phyloP scores from a whole-genome alignment of 2,888 invertebrate species.

The Cylloceria caligata region DNA sequence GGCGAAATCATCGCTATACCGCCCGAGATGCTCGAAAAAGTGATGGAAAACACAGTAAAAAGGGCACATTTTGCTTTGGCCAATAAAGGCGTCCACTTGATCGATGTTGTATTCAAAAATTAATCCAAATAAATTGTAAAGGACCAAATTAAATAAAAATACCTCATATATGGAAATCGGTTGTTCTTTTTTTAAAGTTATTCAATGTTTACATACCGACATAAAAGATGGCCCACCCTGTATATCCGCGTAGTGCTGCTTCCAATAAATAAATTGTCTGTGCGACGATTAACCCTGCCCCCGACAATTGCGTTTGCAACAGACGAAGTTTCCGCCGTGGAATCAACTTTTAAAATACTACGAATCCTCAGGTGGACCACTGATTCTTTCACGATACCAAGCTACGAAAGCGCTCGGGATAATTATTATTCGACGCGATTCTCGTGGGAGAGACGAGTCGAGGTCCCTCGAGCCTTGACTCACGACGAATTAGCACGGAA shows the following conservation, averaged over 20 bases:
- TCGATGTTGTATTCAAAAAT: too few relatives aligned
- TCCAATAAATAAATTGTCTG: constrained; percentile 28
- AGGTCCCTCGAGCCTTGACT: constrained; percentile 50
- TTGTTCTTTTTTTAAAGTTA: too few relatives aligned
- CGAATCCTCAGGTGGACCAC: not conserved
- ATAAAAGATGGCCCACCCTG: too few relatives aligned
- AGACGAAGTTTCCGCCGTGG: constrained; percentile 26
- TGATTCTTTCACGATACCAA: constrained; percentile 43
- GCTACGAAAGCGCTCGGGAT: constrained; percentile 26
- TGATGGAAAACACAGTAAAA: too few relatives aligned
- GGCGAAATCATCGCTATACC: too few relatives aligned
- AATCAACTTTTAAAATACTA: not conserved
- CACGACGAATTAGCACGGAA: constrained; percentile 49
- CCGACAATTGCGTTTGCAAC: constrained; percentile 29
- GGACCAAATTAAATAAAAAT: too few relatives aligned
- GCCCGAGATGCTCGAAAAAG: too few relatives aligned
- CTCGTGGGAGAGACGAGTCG: constrained; percentile 20
- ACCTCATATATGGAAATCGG: too few relatives aligned
- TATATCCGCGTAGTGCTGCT: constrained; percentile 30
- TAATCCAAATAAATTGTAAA: too few relatives aligned
- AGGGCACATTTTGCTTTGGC: too few relatives aligned
- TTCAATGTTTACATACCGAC: too few relatives aligned
- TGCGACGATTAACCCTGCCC: constrained; percentile 42
- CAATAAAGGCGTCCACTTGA: too few relatives aligned
- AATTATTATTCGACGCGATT: constrained; percentile 36